Evolutionary conservation across 2,113 vertebrate genomes (phyloP).

Genomic region (Hippocampus mohnikei): DNA sequence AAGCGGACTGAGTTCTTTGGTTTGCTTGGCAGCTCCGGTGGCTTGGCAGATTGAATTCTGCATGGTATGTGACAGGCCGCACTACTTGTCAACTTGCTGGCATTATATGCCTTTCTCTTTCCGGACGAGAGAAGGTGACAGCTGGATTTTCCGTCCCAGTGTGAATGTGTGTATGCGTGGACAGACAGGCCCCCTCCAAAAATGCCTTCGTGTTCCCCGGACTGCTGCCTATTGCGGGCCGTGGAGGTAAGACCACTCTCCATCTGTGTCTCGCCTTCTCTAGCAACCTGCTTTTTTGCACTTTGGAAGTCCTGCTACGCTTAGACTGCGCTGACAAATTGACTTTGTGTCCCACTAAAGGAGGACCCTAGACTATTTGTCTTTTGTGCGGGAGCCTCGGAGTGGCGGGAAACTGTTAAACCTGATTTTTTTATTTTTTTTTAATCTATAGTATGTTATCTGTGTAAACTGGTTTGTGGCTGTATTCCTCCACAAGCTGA

Average conservation of each 20-base stretch:
- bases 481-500: conserved; percentile 47
- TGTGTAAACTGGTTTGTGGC: conserved; percentile 41
- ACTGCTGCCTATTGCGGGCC: conserved; percentile 85
- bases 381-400: too few species aligned
- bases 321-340: conserved; percentile 15
- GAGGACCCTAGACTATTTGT: conserved; percentile 16
- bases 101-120: conserved; percentile 22
- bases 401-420: too few species aligned
- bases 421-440: conserved; percentile 7
- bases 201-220: conserved; percentile 90
- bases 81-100: conserved; percentile 46
- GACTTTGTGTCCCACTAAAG: conserved; percentile 25
- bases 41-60: conserved; percentile 38
- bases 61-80: conserved; percentile 53
- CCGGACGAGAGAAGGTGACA: conserved; percentile 33
- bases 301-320: conserved; percentile 17
- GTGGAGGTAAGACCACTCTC: conserved; percentile 80
- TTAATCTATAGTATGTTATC: conserved; percentile 23
- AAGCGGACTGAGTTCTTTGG: conserved; percentile 15
- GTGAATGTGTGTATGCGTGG: conserved; percentile 33
- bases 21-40: conserved; percentile 8
- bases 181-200: conserved; percentile 69
- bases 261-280: conserved; percentile 27
- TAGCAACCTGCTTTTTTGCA: conserved; percentile 6
- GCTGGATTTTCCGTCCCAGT: conserved; percentile 32